Evolutionary conservation across 2,888 invertebrate species (phyloP), one percentile per base, ranked within the genome.

Genomic region (Drosophila basisetae): DNA sequence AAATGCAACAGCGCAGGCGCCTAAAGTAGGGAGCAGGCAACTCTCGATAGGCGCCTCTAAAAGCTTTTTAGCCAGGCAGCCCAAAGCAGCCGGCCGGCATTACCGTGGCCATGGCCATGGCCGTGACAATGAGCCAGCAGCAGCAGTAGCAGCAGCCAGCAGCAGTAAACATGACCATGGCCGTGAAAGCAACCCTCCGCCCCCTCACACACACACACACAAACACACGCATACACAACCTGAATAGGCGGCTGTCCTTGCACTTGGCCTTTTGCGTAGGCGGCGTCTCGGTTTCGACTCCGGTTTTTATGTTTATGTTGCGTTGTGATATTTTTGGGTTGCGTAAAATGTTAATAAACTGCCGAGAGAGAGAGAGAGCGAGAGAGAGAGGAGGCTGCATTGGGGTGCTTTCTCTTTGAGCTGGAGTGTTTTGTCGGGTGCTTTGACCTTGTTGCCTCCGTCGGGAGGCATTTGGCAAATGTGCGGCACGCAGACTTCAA

Each of bases 401-500:
- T 25, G 28, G 18, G 13, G 74, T 73, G 70, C 49, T 55, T 39
- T n/a, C 56, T 41, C n/a, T 41, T 71, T 67, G 33, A 37, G 77
- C 69, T 47, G 30, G 50, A 64, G 60, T 50, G 65, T 75, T 75
- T 84, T 89, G 76, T 68, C 76, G 85, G 83, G 86, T 83, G 88
- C 91, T 84, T 85, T 91, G 91, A 91, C 91, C 91, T 91, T 91
- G 92, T 53, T 59, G 60, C 65, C 80, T 84, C 90, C 84, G 75
- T 70, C 54, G 90, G 85, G 86, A 91, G 82, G 83, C 80, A 89
- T 91, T 90, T 84, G 74, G 58, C 74, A 82, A 91, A 91, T 90
- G 80, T 86, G 82, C 82, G 83, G 85, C 78, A 88, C 80, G 89
- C 82, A 82, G 83, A 90, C 90, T 73, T 79, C 72, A 18, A 56